A percentile compares a stretch with the other conserved stretches of the same genome.
Evolutionary conservation across 2,797 vertebrate species (phyloP).

Genomic region (Labroides dimidiatus): DNA sequence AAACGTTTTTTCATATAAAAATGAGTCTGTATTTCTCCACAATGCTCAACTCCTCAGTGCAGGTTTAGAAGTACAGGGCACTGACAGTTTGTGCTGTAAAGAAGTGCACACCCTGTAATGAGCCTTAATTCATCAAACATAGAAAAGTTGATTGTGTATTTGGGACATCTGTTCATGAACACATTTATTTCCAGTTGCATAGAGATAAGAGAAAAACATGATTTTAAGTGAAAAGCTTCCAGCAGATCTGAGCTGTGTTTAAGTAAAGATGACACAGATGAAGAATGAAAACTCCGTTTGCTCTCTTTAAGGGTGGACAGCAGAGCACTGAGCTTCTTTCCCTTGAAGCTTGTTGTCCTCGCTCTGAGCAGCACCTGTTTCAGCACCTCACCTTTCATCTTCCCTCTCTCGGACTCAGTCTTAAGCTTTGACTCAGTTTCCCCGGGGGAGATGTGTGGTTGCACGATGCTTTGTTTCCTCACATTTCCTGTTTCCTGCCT

Average conservation of each 20-base stretch:
- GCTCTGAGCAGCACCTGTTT: constrained; percentile 14
- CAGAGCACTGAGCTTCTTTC: not conserved
- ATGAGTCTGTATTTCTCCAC: too few species aligned
- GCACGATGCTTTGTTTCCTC: constrained; percentile 7
- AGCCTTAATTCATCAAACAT: too few species aligned
- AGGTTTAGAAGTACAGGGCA: too few species aligned
- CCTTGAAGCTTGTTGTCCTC: not conserved
- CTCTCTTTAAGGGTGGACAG: not conserved
- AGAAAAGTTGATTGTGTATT: not conserved
- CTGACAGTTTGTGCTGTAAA: too few species aligned
- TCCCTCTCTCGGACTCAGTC: not conserved
- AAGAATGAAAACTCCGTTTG: not conserved
- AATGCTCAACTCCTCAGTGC: too few species aligned
- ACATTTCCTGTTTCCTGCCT: constrained; percentile 22
- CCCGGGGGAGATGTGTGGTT: constrained; percentile 10
- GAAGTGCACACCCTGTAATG: too few species aligned
- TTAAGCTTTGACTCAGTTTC: constrained; percentile 13
- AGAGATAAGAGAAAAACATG: not conserved
- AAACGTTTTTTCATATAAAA: too few species aligned
- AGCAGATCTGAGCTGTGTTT: not conserved
- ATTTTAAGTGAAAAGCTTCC: not conserved
- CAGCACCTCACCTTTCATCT: constrained; percentile 4
- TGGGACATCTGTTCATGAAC: not conserved
- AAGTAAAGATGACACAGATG: not conserved
- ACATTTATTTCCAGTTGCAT: not conserved